phyloP scores from a whole-genome alignment of 2,888 invertebrate genomes.

The Balanococcus diminutus region DNA sequence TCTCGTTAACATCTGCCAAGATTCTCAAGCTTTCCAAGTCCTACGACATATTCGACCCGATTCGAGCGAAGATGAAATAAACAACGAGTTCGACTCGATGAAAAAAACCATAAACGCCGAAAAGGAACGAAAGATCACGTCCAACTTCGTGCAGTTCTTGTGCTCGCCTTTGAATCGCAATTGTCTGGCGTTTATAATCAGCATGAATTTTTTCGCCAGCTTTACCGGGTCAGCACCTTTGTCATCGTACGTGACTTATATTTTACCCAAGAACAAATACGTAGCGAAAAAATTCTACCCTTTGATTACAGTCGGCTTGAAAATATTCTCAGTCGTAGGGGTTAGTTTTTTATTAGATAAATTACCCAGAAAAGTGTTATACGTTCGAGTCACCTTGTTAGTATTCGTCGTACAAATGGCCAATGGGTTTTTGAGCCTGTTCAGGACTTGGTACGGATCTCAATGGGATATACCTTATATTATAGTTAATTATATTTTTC shows the following conservation, averaged over 20 bases:
- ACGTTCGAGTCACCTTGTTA: background rate
- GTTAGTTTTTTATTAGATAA: conserved; percentile 29
- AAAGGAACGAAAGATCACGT: background rate
- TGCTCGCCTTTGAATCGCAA: conserved; percentile 39
- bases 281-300: conserved; percentile 39
- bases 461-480: background rate
- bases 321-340: conserved; percentile 9
- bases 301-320: conserved; percentile 17
- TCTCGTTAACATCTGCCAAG: background rate
- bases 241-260: conserved; percentile 17
- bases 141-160: background rate
- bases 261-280: conserved; percentile 24
- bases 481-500: background rate
- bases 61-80: background rate
- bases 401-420: conserved; percentile 13
- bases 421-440: conserved; percentile 33
- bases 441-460: background rate
- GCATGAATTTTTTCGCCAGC: conserved; percentile 25
- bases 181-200: conserved; percentile 25
- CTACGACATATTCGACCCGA: background rate
- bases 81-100: conserved; percentile 31
- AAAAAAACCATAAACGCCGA: background rate
- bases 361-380: conserved; percentile 9
- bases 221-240: conserved; percentile 39
- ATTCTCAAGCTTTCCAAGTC: background rate